Percentiles rank a stretch among this genome's conserved stretches.
Evolutionary conservation across 1,140 invertebrate species (phyloP).

Genomic region (Drosophila leontia): DNA sequence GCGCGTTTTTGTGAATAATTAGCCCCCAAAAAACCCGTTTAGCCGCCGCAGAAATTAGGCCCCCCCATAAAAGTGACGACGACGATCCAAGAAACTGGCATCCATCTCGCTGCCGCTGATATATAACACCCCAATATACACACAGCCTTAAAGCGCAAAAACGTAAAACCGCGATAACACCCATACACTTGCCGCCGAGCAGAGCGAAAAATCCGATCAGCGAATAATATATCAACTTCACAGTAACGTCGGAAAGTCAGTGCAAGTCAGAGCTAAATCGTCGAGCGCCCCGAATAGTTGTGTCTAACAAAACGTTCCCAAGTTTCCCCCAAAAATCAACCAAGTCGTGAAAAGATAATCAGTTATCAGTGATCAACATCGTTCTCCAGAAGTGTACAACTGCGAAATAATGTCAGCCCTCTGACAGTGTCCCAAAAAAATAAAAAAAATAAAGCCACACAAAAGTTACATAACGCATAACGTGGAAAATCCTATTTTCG

Average conservation of each 20-base stretch:
- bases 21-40: slow-evolving; percentile 63
- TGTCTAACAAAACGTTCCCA: slow-evolving; percentile 28
- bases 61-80: slow-evolving; percentile 37
- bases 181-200: slow-evolving; percentile 32
- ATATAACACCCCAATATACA: slow-evolving; percentile 53
- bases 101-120: slow-evolving; percentile 26
- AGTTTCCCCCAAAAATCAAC: background rate
- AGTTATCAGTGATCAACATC: slow-evolving; percentile 21
- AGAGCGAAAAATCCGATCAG: slow-evolving; percentile 41
- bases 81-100: slow-evolving; percentile 44
- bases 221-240: slow-evolving; percentile 62
- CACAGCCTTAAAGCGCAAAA: slow-evolving; percentile 10
- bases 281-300: slow-evolving; percentile 71
- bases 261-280: slow-evolving; percentile 61
- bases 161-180: slow-evolving; percentile 57
- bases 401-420: slow-evolving; percentile 52
- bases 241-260: slow-evolving; percentile 63
- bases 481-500: slow-evolving; percentile 32
- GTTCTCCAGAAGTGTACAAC: slow-evolving; percentile 2
- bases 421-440: slow-evolving; percentile 58
- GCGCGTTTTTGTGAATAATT: slow-evolving; percentile 59
- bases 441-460: slow-evolving; percentile 1
- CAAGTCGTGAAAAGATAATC: background rate
- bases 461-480: slow-evolving; percentile 37
- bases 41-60: slow-evolving; percentile 41